Percentiles rank a stretch among this genome's conserved stretches.
Evolutionary conservation across 2,888 invertebrate species (phyloP).

Genomic region (Lithophane leautieri): DNA sequence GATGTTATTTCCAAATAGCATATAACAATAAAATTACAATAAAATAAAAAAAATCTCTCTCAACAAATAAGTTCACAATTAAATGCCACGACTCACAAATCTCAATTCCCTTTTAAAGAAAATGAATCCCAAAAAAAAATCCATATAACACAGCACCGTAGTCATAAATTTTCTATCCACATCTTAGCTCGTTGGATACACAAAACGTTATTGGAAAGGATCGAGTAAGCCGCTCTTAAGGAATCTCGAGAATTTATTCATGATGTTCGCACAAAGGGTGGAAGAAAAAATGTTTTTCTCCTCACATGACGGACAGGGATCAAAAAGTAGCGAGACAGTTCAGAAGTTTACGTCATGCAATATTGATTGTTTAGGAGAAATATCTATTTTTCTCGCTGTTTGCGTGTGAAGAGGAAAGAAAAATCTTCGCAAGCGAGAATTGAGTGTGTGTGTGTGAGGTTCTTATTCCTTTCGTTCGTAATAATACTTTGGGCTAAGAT

Average conservation of each 20-base stretch:
- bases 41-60: no score
- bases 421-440: neutral
- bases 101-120: constrained; percentile 1
- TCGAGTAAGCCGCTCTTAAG: constrained; percentile 70
- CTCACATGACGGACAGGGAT: constrained; percentile 54
- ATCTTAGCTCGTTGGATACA: constrained; percentile 63
- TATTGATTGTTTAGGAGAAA: constrained; percentile 62
- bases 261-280: constrained; percentile 72
- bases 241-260: constrained; percentile 76
- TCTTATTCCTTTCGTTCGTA: constrained; percentile 26
- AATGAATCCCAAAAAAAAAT: constrained; percentile 24
- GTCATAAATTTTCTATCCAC: constrained; percentile 60
- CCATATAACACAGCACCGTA: constrained; percentile 26
- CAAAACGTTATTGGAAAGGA: constrained; percentile 72
- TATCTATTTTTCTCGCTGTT: constrained; percentile 44
- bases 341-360: constrained; percentile 53
- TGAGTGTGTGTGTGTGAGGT: constrained; percentile 17
- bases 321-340: constrained; percentile 58
- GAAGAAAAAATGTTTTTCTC: constrained; percentile 61
- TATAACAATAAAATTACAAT: no score
- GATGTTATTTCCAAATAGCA: neutral
- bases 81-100: constrained; percentile 4
- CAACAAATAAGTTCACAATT: neutral
- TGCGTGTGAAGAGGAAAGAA: neutral
- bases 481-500: constrained; percentile 22